phyloP scores from a whole-genome alignment of 1,140 invertebrate genomes.

The Aradophagus sp. region DNA sequence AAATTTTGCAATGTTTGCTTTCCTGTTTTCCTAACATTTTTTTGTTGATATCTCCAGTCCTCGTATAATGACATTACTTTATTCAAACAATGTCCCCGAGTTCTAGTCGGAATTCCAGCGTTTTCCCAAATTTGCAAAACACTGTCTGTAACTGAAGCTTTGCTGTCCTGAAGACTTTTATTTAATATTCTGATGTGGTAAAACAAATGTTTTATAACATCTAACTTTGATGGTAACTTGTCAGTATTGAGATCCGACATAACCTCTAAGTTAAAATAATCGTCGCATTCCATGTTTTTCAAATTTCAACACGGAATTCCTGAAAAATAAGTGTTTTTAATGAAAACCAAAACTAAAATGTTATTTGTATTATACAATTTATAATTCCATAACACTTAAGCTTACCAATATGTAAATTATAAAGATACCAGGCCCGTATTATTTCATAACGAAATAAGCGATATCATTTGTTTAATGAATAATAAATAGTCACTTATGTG shows the following conservation, averaged over 20 bases:
- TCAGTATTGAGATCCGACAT: constrained; percentile 6
- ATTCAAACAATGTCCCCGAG: constrained; percentile 9
- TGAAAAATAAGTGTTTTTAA: too few species aligned
- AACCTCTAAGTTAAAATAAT: constrained; percentile 17
- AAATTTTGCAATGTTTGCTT: constrained; percentile 2
- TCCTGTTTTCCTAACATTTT: constrained; percentile 1
- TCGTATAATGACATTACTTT: constrained; percentile 9
- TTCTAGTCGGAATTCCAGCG: constrained; percentile 16
- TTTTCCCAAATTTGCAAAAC: constrained; percentile 16
- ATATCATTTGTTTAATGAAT: too few species aligned
- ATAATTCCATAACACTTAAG: too few species aligned
- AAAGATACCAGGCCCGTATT: too few species aligned
- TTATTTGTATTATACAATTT: too few species aligned
- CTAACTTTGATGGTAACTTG: constrained; percentile 16
- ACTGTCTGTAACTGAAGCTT: constrained; percentile 14
- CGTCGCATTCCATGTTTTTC: too few species aligned
- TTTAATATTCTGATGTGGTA: constrained; percentile 11
- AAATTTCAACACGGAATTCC: too few species aligned
- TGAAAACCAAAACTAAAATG: too few species aligned
- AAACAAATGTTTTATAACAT: constrained; percentile 9
- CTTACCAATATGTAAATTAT: too few species aligned
- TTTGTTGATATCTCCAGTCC: constrained; percentile 15
- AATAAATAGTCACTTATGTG: too few species aligned
- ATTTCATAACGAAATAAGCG: too few species aligned
- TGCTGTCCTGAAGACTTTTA: constrained; percentile 17